Base-by-base conservation (phyloP, 1,140 invertebrate species). In the Caerostris darwini region DNA sequence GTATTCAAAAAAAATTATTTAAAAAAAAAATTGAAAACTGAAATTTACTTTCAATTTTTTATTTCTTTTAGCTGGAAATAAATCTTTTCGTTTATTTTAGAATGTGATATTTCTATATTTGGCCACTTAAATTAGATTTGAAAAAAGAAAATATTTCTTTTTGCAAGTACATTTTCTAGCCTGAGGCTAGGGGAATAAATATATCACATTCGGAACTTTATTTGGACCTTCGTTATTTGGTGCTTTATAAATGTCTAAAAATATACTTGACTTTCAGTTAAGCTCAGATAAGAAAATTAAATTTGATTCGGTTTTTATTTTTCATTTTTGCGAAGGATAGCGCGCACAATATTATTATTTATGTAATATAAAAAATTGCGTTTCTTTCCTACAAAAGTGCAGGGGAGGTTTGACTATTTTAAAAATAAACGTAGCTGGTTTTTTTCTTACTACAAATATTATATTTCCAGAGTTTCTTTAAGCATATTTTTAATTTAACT, bases 51-150 rank as follows among this genome's bases (percentile, higher is more conserved):
- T 64, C 14, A 64, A 12, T 64, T 64, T 64, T 64, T 64, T 3
- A 17, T 10, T 17, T 10, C 61, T 64, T 12, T 64, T 64, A 64
- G 3, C 12, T 64, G 17, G 61, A 64, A 64, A 64, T 64, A 64
- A 4, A 64, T 64, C 17, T 64, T 64, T 2, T 64, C 61, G 12
- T 0, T 50, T 53, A 77, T 77, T 77, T 53, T 34, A 8, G 71
- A 12, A 77, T 77, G 71, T 77, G 71, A 77, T 77, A 77, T 77
- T 77, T 77, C 34, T 77, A 77, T 77, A 77, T 77, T 77, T 77
- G 34, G 71, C 71, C 34, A 77, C 71, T 77, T 77, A 77, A 53
- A 77, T 12, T 77, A 50, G 71, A 77, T 85, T 85, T 85, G 3
- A 3, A 17, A 57, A 7, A 34, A 6, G 19, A 8, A 8, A 85